Conservation (phyloP, 2,113 vertebrate species). For the Cyanistes caeruleus region DNA sequence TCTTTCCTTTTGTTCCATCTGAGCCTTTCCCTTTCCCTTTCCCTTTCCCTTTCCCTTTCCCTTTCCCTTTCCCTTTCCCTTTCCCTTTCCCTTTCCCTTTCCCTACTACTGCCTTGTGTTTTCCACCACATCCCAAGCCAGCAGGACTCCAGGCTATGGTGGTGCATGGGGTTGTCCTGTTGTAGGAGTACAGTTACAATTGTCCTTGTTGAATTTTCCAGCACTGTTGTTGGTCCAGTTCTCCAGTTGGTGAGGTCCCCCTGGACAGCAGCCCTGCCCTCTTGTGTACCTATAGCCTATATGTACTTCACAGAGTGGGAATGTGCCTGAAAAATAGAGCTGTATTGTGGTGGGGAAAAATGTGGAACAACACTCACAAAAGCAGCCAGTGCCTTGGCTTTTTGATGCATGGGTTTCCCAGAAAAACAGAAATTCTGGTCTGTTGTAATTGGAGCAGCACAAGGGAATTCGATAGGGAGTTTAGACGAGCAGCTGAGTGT, state of each 20-base stretch:
- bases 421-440: background rate
- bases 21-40: background rate
- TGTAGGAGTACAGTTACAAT: background rate
- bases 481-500: background rate
- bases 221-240: background rate
- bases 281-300: background rate
- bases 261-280: background rate
- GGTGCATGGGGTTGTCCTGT: background rate
- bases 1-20: background rate
- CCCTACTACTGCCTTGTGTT: background rate
- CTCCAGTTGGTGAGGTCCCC: background rate
- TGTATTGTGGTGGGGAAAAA: background rate
- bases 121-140: background rate
- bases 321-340: background rate
- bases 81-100: too few species aligned
- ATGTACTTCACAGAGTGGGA: background rate
- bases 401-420: background rate
- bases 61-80: too few species aligned
- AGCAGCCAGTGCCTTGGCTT: background rate
- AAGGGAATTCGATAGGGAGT: background rate
- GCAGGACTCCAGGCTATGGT: background rate
- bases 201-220: background rate
- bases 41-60: too few species aligned
- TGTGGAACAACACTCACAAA: background rate
- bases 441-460: background rate